Percentiles rank a stretch among this genome's conserved stretches.
Conservation (phyloP, 1,140 invertebrate species). For the Drosophila auraria region DNA sequence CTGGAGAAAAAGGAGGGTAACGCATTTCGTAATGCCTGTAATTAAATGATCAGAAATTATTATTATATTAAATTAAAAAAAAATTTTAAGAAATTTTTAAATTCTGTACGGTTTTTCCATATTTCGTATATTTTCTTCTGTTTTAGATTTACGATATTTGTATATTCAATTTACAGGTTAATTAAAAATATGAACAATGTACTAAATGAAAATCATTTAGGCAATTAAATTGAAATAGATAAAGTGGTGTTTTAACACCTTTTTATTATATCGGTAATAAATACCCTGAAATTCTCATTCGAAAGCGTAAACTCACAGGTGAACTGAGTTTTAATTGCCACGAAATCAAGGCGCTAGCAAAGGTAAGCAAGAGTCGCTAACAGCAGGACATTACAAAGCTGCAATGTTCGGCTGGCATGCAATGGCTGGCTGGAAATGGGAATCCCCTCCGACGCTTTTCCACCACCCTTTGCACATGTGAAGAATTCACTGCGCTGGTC, state of each 20-base stretch:
- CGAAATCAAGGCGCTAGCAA: constrained; percentile 18
- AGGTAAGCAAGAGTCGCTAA: constrained; percentile 28
- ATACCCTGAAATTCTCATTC: background rate
- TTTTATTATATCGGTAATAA: no score
- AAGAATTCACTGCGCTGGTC: constrained; percentile 44
- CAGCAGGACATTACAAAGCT: constrained; percentile 54
- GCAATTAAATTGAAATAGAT: background rate
- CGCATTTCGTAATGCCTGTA: background rate
- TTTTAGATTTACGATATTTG: no score
- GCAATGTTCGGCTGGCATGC: constrained; percentile 40
- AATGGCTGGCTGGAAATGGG: constrained; percentile 17
- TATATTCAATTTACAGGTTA: no score
- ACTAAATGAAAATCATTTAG: background rate
- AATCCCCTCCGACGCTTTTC: background rate
- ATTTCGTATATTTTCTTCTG: no score
- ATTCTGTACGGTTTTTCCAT: no score
- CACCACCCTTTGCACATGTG: constrained; percentile 23
- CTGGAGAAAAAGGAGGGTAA: background rate
- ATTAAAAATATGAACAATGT: no score
- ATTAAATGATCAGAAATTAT: no score
- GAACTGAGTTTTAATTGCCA: constrained; percentile 36
- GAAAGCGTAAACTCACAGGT: background rate
- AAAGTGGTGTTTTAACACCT: no score
- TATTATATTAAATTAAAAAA: no score
- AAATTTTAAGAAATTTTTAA: no score